Percentiles rank a stretch among this genome's conserved stretches.
Conservation (phyloP, 2,888 invertebrate genomes). For the Ashinkailepas kermadecensis region DNA sequence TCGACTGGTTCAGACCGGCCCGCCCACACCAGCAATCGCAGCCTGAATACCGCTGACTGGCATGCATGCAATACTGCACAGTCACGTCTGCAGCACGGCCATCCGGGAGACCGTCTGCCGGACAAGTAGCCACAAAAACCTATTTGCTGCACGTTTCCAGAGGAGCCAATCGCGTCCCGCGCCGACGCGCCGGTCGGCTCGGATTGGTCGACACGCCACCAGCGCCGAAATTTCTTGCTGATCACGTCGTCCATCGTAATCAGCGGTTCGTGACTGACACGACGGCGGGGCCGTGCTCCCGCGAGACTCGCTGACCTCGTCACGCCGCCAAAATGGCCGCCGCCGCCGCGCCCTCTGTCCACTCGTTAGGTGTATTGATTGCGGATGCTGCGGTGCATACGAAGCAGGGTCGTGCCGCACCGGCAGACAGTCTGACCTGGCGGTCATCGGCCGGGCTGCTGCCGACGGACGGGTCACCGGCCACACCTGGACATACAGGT, state of each 20-base stretch:
- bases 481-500: too few relatives aligned
- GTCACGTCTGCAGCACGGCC: not conserved
- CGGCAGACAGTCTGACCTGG: not conserved
- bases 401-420: not conserved
- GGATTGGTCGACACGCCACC: not conserved
- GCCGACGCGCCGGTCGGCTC: not conserved
- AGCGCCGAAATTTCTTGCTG: conserved; percentile 19
- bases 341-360: not conserved
- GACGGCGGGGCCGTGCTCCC: not conserved
- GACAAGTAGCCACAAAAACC: conserved; percentile 13
- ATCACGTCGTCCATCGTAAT: conserved; percentile 19
- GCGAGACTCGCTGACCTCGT: not conserved
- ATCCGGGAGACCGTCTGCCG: not conserved
- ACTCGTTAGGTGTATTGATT: conserved; percentile 7
- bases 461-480: not conserved
- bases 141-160: not conserved
- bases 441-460: not conserved
- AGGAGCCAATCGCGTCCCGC: not conserved
- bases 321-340: conserved; percentile 14
- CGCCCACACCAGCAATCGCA: too few relatives aligned
- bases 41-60: not conserved
- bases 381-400: not conserved
- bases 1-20: too few relatives aligned
- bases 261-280: not conserved
- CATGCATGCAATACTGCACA: not conserved